phyloP scores from a whole-genome alignment of 2,888 invertebrate genomes.

The Andrena minutula region DNA sequence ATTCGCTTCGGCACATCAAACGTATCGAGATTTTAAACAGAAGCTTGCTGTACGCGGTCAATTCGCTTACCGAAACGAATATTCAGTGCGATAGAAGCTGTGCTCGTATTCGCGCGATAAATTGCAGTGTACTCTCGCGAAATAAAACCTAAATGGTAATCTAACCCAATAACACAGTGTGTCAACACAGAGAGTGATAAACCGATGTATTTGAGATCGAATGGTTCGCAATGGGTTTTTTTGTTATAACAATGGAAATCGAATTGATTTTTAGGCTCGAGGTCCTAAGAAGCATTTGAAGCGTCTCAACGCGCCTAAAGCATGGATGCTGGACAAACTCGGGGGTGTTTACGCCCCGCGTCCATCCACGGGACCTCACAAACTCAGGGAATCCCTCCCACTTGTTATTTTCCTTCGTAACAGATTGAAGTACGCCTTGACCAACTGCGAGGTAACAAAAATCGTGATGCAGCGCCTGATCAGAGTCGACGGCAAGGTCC shows the following conservation, averaged over 20 bases:
- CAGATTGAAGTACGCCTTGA: constrained; percentile 98
- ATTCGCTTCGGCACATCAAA: not conserved
- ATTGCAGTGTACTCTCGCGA: not conserved
- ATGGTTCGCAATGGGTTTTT: not conserved
- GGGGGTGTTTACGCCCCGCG: constrained; percentile 99
- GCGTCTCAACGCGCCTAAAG: constrained; percentile 99
- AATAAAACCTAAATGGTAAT: constrained; percentile 24
- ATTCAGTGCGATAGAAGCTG: not conserved
- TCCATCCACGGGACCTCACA: constrained; percentile 99
- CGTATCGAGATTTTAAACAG: not conserved
- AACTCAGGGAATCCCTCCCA: constrained; percentile 98
- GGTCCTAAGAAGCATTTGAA: constrained; percentile 99
- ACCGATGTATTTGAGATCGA: not conserved
- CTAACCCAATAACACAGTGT: constrained; percentile 7
- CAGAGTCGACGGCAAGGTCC: constrained; percentile 99
- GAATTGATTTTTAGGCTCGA: constrained; percentile 90
- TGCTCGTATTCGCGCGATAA: not conserved
- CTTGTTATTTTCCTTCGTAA: constrained; percentile 98
- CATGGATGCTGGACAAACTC: constrained; percentile 99
- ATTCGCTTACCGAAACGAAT: not conserved
- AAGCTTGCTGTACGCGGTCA: constrained; percentile 12
- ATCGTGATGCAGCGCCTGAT: constrained; percentile 99
- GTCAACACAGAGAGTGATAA: not conserved
- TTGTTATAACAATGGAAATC: not conserved
- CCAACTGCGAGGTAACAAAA: constrained; percentile 98